A percentile compares a stretch with the other conserved stretches of the same genome.
Evolutionary conservation across 2,888 invertebrate species (phyloP).

Genomic region (Sesia bembeciformis): DNA sequence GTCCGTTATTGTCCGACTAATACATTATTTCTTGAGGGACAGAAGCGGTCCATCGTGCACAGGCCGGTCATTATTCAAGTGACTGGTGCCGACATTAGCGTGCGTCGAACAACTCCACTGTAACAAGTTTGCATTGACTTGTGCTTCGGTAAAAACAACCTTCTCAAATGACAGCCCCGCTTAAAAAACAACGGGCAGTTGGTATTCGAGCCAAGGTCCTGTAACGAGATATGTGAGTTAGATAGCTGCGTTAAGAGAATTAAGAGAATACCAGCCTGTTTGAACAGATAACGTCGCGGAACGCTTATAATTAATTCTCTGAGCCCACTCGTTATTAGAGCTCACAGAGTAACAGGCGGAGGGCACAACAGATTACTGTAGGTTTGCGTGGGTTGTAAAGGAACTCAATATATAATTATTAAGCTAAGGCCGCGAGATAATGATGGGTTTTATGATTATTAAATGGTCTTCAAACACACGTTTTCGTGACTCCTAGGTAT

Average conservation of each 20-base stretch:
- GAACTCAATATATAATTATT: slow-evolving; percentile 10
- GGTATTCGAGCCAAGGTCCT: slow-evolving; percentile 71
- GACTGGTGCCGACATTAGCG: slow-evolving; percentile 29
- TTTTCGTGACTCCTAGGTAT: slow-evolving; percentile 12
- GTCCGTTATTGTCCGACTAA: not conserved
- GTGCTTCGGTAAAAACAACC: slow-evolving; percentile 50
- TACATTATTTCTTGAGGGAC: slow-evolving; percentile 4
- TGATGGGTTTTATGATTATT: slow-evolving; percentile 14
- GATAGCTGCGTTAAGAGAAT: slow-evolving; percentile 50
- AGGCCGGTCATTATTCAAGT: slow-evolving; percentile 27
- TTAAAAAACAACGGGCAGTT: slow-evolving; percentile 65
- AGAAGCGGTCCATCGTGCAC: slow-evolving; percentile 25
- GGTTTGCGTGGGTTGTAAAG: slow-evolving; percentile 17
- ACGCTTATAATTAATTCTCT: slow-evolving; percentile 4
- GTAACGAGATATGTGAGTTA: slow-evolving; percentile 64
- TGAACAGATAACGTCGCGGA: slow-evolving; percentile 34
- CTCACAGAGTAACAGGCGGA: too few relatives aligned
- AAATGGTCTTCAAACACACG: slow-evolving; percentile 4
- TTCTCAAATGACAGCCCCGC: slow-evolving; percentile 67
- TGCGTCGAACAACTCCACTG: slow-evolving; percentile 19
- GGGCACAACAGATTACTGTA: not conserved
- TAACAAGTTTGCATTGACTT: slow-evolving; percentile 67
- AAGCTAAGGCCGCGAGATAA: slow-evolving; percentile 15
- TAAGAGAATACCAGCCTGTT: slow-evolving; percentile 46
- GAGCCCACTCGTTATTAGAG: too few relatives aligned